A percentile compares a stretch with the other conserved stretches of the same genome.
phyloP scores from a whole-genome alignment of 1,140 invertebrate species.

The Papilio machaon region DNA sequence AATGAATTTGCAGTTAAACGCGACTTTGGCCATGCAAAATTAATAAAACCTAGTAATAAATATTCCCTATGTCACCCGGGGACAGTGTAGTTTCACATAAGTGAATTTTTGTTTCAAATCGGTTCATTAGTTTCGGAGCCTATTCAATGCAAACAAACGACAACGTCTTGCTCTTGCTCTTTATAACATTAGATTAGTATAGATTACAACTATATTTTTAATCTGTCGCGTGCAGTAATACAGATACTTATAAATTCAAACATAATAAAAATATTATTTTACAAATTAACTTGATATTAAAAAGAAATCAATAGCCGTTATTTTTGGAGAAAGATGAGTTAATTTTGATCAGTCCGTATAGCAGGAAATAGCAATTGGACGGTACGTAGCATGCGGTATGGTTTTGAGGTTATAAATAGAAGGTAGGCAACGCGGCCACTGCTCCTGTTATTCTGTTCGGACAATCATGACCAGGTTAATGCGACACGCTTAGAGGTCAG shows the following conservation, averaged over 20 bases:
- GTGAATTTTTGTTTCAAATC: no score
- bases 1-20: neutral
- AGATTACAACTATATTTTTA: neutral
- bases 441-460: conserved; percentile 70
- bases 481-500: conserved; percentile 51
- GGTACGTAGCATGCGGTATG: conserved; percentile 60
- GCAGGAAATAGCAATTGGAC: conserved; percentile 59
- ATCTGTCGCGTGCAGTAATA: neutral
- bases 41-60: no score
- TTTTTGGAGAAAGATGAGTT: conserved; percentile 53
- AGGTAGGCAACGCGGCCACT: conserved; percentile 69
- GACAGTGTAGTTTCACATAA: no score
- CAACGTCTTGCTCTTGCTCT: no score
- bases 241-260: no score
- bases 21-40: no score
- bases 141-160: no score
- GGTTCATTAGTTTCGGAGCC: no score
- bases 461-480: conserved; percentile 62
- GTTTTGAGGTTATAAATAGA: conserved; percentile 70
- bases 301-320: conserved; percentile 26
- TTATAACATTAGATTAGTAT: no score
- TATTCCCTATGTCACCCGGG: no score
- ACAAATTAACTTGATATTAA: conserved; percentile 12
- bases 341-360: conserved; percentile 54
- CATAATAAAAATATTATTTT: neutral